Base-by-base conservation (phyloP, 2,113 vertebrate genomes). In the Phrynosoma blainvillii region DNA sequence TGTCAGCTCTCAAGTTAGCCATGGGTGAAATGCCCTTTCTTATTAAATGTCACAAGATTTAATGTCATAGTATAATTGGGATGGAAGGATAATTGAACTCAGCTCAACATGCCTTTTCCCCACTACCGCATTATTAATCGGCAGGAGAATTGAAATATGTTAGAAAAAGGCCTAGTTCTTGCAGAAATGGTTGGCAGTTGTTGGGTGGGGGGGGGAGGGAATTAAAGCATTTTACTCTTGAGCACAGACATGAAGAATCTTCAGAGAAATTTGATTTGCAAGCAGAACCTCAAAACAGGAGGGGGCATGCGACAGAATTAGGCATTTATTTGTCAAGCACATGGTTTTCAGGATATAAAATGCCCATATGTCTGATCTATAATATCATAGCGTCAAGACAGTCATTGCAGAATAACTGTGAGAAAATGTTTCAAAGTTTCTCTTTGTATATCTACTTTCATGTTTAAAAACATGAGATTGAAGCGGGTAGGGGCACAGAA, bases 21-120 rank as follows among this genome's bases (percentile, higher is more conserved):
- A 97, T 96, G 97, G 95, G 91, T 97, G 96, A 97, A 97, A 96
- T 96, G 95, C 96, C 88, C 95, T 96, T 96, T 96, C 95, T 94
- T 96, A 96, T 96, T 96, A 97, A 97, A 97, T 97, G 96, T 96
- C 96, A 96, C 93, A 95, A 96, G 96, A 97, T 96, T 97, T 97
- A 97, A 97, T 96, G 96, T 96, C 96, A 95, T 89, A 90, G 90
- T 95, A 89, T 97, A 97, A 97, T 96, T 97, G 96, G 94, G 95
- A 96, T 96, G 90, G 95, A 96, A 96, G 92, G 93, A 96, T 96
- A 97, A 96, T 94, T 96, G 95, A 93, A 90, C 54, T 86, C 94
- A 90, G 87, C 92, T 96, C 92, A 96, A 96, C 94, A 92, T 93
- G 92, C 85, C 93, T 96, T 96, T 62, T 95, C 95, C 91, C 89